Evolutionary conservation across 2,888 invertebrate genomes (phyloP).

Genomic region (Meganola albula): DNA sequence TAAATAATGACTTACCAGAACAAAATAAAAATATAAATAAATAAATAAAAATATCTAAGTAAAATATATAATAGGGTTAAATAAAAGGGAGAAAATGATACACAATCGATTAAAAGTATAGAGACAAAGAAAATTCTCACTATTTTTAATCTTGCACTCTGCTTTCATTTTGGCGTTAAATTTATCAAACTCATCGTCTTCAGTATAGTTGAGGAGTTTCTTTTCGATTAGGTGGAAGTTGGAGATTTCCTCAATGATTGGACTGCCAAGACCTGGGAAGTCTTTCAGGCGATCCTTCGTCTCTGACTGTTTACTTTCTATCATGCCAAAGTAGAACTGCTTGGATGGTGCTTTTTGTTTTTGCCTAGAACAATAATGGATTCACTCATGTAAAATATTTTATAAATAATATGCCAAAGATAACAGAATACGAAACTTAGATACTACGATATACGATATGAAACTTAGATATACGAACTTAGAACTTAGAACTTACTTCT

Average conservation of each 20-base stretch:
- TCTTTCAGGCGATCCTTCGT: constrained; percentile 57
- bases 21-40: no score
- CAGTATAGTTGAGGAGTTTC: constrained; percentile 61
- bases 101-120: no score
- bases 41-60: no score
- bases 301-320: constrained; percentile 64
- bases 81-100: no score
- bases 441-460: not conserved
- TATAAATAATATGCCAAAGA: not conserved
- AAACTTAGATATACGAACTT: not conserved
- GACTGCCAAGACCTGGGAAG: constrained; percentile 66
- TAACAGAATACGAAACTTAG: not conserved
- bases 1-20: no score
- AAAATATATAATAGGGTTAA: no score
- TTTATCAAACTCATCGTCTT: constrained; percentile 62
- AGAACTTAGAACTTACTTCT: constrained; percentile 43
- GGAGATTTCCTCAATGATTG: constrained; percentile 65
- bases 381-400: not conserved
- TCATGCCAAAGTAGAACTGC: constrained; percentile 89
- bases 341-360: constrained; percentile 57
- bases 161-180: constrained; percentile 60
- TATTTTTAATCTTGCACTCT: constrained; percentile 55
- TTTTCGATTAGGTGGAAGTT: constrained; percentile 68
- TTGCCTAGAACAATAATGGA: constrained; percentile 35
- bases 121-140: no score